Evolutionary conservation across 2,888 invertebrate genomes (phyloP).

Genomic region (Yponomeuta malinellus): DNA sequence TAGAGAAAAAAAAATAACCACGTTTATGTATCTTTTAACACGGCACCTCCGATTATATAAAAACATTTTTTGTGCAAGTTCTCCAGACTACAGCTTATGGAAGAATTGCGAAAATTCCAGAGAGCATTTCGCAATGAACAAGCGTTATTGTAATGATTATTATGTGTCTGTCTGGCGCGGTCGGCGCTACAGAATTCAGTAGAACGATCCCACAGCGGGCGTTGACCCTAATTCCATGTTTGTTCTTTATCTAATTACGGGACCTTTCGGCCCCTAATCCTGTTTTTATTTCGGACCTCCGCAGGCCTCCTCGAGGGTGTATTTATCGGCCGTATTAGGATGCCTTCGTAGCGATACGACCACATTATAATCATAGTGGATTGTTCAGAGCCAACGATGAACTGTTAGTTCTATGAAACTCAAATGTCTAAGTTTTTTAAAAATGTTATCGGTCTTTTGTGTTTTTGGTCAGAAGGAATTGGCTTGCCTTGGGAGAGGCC

Average conservation of each 20-base stretch:
- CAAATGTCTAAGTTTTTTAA: no score
- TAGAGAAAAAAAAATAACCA: no score
- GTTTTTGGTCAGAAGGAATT: no score
- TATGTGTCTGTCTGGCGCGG: background rate
- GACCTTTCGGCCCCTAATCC: constrained; percentile 43
- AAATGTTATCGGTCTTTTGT: no score
- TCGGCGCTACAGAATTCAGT: background rate
- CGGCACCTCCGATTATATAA: no score
- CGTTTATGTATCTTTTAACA: no score
- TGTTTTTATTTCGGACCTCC: constrained; percentile 43
- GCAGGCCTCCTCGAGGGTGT: constrained; percentile 30
- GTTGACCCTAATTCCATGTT: constrained; percentile 54
- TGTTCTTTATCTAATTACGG: constrained; percentile 61
- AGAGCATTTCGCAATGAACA: background rate
- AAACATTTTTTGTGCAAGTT: no score
- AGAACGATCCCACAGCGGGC: constrained; percentile 23
- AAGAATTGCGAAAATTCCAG: background rate
- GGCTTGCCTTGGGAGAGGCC: no score
- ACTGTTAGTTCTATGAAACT: background rate
- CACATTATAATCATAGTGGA: background rate
- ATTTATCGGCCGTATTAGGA: constrained; percentile 29
- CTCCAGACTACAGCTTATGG: no score
- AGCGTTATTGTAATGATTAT: background rate
- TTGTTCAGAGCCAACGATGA: background rate
- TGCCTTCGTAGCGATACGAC: constrained; percentile 17